Base-by-base conservation (phyloP, 2,888 invertebrate species). In the Patella ulyssiponensis region DNA sequence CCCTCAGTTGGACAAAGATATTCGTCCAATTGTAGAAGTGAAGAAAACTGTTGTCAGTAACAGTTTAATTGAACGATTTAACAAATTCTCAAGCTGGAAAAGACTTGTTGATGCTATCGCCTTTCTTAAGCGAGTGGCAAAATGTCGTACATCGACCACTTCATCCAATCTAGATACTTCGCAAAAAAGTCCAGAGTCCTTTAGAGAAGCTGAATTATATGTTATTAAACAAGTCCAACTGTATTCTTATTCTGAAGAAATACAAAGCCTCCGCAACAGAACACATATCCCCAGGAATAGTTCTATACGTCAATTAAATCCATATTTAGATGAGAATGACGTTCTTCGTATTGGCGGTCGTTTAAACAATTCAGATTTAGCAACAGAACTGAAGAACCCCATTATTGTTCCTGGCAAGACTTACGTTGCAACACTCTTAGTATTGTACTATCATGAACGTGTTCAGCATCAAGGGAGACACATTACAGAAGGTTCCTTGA, bases 141-240 rank as follows among this genome's bases (percentile, higher is more conserved):
- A 58, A 20, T 58, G 58, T 58, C 20, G 17, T 20, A 58, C 17
- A 58, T 17, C n/a, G n/a, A 27, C 27, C 27, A 27, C 27, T 27
- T 27, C 27, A 27, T 27, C 27, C 27, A 58, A 58, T 58, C 20
- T 14, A 58, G 58, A 58, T 20, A 58, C 58, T n/a, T 20, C 17
- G 7, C 20, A 20, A 20, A 58, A 58, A 58, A n/a, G n/a, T 20
- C 7, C 20, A 17, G 17, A 58, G n/a, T 58, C 58, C 17, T 58
- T 58, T n/a, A 20, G 11, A 97, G 97, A 92, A 96, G 96, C 85
- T 95, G 95, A 3, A 95, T 97, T n/a, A 20, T 58, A n/a, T 58
- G 14, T 58, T 9, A 7, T 58, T n/a, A 17, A 20, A n/a, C n/a
- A 58, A 58, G 58, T 58, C n/a, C 58, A 58, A 58, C 20, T 15